These are phyloP conservation scores for Papilio polyxenes DNA, from an alignment of 1,140 invertebrate genomes.

Conservation along the genomic window DNA sequence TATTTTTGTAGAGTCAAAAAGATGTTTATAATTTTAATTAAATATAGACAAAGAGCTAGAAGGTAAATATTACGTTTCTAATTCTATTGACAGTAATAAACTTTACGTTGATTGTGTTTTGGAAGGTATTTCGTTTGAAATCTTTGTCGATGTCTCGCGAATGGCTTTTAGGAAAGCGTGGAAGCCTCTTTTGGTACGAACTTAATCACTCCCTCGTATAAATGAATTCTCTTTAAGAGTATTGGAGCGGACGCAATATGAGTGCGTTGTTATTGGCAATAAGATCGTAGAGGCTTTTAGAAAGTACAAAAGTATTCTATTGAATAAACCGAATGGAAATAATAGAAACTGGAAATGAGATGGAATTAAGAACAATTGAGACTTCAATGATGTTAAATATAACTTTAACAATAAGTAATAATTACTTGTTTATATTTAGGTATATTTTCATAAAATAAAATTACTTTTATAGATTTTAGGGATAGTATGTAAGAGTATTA, in stretches of 20 bases:
- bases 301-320: neutral
- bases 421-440: no score
- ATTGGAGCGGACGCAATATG: constrained; percentile 6
- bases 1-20: no score
- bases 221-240: constrained; percentile 24
- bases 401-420: no score
- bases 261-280: neutral
- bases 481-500: no score
- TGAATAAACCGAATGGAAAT: neutral
- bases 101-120: neutral
- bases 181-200: neutral
- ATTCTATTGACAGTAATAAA: neutral
- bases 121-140: neutral
- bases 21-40: neutral
- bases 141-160: neutral
- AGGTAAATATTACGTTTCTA: neutral
- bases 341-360: neutral
- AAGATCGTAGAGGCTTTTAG: neutral
- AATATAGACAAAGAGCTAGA: neutral
- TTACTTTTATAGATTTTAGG: no score
- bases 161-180: constrained; percentile 3
- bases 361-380: neutral
- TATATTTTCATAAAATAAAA: no score
- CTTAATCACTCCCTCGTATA: constrained; percentile 9
- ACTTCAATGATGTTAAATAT: neutral